A percentile compares a stretch with the other conserved stretches of the same genome.
These are phyloP conservation scores for Hypotaenidia philippensis DNA, from an alignment of 2,797 vertebrate genomes.

Conservation along the genomic window DNA sequence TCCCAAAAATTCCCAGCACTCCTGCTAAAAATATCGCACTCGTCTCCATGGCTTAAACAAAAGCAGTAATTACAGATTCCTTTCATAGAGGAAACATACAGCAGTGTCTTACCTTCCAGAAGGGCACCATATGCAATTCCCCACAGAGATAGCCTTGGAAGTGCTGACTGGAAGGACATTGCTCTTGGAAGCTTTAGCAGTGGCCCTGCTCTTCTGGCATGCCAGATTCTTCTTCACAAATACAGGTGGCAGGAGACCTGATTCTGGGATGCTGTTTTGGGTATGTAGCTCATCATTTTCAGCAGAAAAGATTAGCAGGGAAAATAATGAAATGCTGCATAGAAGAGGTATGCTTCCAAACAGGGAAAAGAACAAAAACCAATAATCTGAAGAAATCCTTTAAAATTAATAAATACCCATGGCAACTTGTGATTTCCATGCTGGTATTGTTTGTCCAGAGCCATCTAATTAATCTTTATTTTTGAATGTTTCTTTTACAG, in stretches of 20 bases:
- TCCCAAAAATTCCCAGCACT: neutral
- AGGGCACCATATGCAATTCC: slow-evolving; percentile 41
- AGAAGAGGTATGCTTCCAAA: neutral
- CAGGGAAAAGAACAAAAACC: neutral
- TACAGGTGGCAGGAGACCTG: slow-evolving; percentile 36
- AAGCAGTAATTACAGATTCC: neutral
- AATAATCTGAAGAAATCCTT: neutral
- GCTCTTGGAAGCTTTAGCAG: slow-evolving; percentile 24
- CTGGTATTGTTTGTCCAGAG: neutral
- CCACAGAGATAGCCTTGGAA: neutral
- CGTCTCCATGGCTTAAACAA: neutral
- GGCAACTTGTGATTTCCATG: neutral
- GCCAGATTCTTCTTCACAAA: slow-evolving; percentile 61
- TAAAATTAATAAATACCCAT: neutral
- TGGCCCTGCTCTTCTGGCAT: slow-evolving; percentile 70
- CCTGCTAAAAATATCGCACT: neutral
- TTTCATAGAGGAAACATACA: neutral
- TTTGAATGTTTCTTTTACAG: neutral
- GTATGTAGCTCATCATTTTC: slow-evolving; percentile 3
- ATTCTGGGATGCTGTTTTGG: neutral
- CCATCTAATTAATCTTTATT: neutral
- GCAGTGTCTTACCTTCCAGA: slow-evolving; percentile 74
- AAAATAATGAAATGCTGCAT: neutral
- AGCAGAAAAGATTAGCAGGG: neutral
- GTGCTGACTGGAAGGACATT: neutral